These are phyloP conservation scores for Dyspetes luteomarginatus DNA, from an alignment of 2,888 invertebrate species.

Conservation along the genomic window DNA sequence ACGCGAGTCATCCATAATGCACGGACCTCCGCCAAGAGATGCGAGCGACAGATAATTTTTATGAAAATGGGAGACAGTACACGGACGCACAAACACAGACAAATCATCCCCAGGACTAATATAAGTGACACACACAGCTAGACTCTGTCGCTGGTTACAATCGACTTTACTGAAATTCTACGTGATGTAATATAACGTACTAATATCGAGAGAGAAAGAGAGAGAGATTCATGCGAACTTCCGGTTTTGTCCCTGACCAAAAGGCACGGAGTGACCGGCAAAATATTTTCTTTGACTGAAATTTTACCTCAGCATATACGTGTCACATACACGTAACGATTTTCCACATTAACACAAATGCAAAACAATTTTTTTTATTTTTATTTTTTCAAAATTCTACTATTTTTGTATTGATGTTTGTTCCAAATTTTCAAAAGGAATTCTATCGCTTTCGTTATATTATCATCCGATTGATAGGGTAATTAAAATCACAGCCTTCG, in stretches of 20 bases:
- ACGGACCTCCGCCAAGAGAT: conserved; percentile 77
- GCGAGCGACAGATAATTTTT: conserved; percentile 79
- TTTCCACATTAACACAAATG: background rate
- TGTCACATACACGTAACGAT: conserved; percentile 26
- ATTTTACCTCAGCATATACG: conserved; percentile 44
- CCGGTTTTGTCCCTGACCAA: conserved; percentile 54
- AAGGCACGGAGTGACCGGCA: conserved; percentile 46
- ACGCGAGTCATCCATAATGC: conserved; percentile 83
- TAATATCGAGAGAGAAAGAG: conserved; percentile 14
- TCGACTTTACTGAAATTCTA: conserved; percentile 50
- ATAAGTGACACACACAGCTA: conserved; percentile 4
- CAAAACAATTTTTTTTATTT: background rate
- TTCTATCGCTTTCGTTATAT: too few species aligned
- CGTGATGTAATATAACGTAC: conserved; percentile 28
- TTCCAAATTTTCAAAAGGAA: too few species aligned
- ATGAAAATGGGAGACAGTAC: conserved; percentile 68
- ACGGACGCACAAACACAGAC: conserved; percentile 1
- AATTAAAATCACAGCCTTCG: background rate
- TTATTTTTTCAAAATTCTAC: too few species aligned
- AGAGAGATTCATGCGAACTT: conserved; percentile 48
- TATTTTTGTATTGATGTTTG: background rate
- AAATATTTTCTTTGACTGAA: conserved; percentile 44
- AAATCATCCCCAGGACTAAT: conserved; percentile 41
- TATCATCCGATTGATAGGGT: background rate
- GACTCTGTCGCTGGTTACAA: conserved; percentile 23